Evolutionary conservation across 1,140 invertebrate genomes (phyloP).

Genomic region (Panulirus ornatus): DNA sequence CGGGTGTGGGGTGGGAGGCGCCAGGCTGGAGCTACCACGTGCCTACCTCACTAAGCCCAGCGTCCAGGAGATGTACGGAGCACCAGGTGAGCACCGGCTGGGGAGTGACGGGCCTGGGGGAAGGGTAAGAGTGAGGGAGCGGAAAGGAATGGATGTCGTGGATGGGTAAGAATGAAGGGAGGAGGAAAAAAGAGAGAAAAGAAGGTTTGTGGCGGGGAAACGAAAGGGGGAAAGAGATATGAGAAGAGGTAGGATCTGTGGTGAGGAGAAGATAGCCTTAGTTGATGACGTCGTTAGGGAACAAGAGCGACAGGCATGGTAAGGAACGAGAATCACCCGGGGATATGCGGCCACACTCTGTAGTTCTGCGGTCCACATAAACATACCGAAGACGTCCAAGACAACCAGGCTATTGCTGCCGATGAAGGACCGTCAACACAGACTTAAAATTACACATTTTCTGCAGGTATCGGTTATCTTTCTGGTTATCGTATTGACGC

Average conservation of each 20-base stretch:
- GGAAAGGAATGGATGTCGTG: too few species aligned
- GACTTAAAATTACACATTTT: background rate
- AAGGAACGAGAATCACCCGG: too few species aligned
- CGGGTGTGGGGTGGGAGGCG: background rate
- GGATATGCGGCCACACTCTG: background rate
- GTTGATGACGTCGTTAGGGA: too few species aligned
- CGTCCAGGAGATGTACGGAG: background rate
- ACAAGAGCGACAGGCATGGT: too few species aligned
- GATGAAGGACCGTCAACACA: background rate
- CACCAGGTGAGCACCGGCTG: background rate
- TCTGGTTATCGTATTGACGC: background rate
- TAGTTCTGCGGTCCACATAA: background rate
- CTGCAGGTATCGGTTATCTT: background rate
- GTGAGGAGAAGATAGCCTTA: too few species aligned
- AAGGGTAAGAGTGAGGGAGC: too few species aligned
- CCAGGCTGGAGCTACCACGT: conserved; percentile 1
- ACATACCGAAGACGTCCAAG: background rate
- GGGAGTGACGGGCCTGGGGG: too few species aligned
- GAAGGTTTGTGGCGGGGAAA: conserved; percentile 16
- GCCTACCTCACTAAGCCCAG: background rate
- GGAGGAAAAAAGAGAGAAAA: conserved; percentile 13
- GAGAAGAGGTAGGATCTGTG: background rate
- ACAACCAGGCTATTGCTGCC: background rate
- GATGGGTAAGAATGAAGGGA: conserved; percentile 21
- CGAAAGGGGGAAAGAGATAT: background rate